A percentile compares a stretch with the other conserved stretches of the same genome.
Conservation (phyloP, 30 jellyfish, hydroid and myxozoan genomes). For the Chironex yamaguchii region DNA sequence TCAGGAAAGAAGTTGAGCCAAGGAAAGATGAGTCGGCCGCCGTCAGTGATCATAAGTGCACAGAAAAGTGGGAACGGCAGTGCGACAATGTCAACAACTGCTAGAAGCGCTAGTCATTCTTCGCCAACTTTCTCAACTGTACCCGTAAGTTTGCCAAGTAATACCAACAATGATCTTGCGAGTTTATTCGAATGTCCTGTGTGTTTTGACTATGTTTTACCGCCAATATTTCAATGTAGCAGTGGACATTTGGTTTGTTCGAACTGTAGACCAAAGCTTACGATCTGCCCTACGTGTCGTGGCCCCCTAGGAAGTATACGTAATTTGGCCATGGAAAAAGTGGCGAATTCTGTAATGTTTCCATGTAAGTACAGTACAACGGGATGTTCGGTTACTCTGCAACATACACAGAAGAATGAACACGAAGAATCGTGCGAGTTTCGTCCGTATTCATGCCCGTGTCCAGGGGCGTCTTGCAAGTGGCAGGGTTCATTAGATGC, state of each 20-base stretch:
- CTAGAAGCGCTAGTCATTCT: constrained; percentile 55
- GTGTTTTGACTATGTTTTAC: constrained; percentile 94
- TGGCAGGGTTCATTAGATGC: constrained; percentile 98
- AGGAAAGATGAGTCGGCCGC: constrained; percentile 73
- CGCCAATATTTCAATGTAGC: constrained; percentile 98
- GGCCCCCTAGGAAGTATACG: constrained; percentile 99
- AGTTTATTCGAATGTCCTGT: constrained; percentile 99
- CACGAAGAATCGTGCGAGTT: constrained; percentile 96
- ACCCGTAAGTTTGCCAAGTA: not conserved
- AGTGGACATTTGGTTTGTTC: constrained; percentile 99
- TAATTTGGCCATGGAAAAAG: constrained; percentile 97
- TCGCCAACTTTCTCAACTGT: constrained; percentile 62
- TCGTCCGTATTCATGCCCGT: constrained; percentile 98
- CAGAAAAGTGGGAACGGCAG: constrained; percentile 76
- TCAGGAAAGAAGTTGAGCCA: too few species aligned
- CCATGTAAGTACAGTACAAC: constrained; percentile 91
- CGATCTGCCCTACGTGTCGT: constrained; percentile 99
- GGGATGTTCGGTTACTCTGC: constrained; percentile 90
- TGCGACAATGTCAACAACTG: constrained; percentile 78
- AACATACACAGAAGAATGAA: constrained; percentile 88
- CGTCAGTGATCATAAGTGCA: constrained; percentile 73
- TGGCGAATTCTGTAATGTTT: constrained; percentile 89
- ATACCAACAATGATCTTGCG: constrained; percentile 89
- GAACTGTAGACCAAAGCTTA: constrained; percentile 92
- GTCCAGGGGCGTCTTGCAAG: constrained; percentile 99